A percentile compares a stretch with the other conserved stretches of the same genome.
These are phyloP conservation scores for Leptoteleia sp. DNA, from an alignment of 1,140 invertebrate genomes.

Conservation along the genomic window DNA sequence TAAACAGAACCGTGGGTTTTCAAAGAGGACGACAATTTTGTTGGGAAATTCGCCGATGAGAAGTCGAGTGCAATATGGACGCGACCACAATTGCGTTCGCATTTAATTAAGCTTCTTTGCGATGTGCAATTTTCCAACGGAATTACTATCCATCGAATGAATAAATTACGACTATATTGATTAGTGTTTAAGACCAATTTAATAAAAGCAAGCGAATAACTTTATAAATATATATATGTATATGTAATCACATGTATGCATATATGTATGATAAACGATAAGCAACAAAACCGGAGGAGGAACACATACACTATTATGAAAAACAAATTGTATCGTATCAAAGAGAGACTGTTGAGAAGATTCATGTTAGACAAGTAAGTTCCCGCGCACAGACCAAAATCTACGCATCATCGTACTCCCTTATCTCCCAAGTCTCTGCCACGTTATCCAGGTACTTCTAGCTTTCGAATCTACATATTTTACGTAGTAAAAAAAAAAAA, in stretches of 20 bases:
- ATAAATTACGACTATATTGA: constrained; percentile 73
- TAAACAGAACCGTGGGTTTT: constrained; percentile 12
- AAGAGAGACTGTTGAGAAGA: constrained; percentile 63
- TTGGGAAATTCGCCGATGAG: constrained; percentile 7
- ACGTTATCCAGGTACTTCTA: constrained; percentile 68
- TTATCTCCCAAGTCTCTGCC: constrained; percentile 55
- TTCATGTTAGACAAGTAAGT: constrained; percentile 63
- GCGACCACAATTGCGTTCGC: neutral
- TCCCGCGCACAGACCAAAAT: constrained; percentile 61
- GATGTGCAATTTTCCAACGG: constrained; percentile 33
- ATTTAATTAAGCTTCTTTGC: constrained; percentile 10
- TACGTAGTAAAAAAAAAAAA: constrained; percentile 67
- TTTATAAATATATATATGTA: constrained; percentile 47
- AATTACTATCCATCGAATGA: constrained; percentile 48
- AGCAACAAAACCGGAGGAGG: constrained; percentile 1
- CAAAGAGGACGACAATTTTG: constrained; percentile 28
- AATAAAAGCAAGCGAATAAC: constrained; percentile 36
- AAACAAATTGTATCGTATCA: constrained; percentile 65
- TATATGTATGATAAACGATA: constrained; percentile 52
- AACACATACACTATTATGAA: constrained; percentile 42
- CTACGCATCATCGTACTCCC: constrained; percentile 61
- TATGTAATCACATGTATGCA: constrained; percentile 32
- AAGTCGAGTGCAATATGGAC: constrained; percentile 23
- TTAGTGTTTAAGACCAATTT: constrained; percentile 74
- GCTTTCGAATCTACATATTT: constrained; percentile 77